A percentile compares a stretch with the other conserved stretches of the same genome.
Conservation (phyloP, 1,140 invertebrate genomes). For the Dendroctonus ponderosae region DNA sequence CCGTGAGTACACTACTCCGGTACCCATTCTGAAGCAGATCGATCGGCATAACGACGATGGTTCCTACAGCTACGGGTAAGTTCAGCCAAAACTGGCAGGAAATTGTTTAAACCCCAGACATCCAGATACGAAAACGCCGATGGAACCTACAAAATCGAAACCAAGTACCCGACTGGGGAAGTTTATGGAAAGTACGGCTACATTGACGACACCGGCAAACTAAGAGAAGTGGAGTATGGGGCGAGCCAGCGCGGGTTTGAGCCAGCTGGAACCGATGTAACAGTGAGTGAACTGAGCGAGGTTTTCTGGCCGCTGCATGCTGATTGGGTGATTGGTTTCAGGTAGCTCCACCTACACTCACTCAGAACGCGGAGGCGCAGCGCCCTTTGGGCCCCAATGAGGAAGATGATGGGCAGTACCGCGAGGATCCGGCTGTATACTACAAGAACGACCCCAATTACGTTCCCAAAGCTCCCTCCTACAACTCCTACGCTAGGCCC, state of each 20-base stretch:
- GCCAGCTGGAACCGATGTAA: slow-evolving; percentile 64
- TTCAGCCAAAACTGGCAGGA: neutral
- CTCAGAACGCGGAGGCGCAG: slow-evolving; percentile 52
- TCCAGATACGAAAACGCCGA: slow-evolving; percentile 76
- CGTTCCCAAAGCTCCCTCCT: slow-evolving; percentile 12
- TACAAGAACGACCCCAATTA: slow-evolving; percentile 66
- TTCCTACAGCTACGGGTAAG: slow-evolving; percentile 74
- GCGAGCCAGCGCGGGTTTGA: slow-evolving; percentile 73
- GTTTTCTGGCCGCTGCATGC: too few relatives aligned
- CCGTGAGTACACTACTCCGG: slow-evolving; percentile 58
- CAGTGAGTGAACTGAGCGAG: slow-evolving; percentile 11
- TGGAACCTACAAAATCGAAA: slow-evolving; percentile 91
- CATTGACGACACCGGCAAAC: slow-evolving; percentile 71
- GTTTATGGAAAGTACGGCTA: slow-evolving; percentile 82
- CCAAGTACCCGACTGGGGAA: slow-evolving; percentile 77
- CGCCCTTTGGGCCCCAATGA: slow-evolving; percentile 62
- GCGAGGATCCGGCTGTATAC: slow-evolving; percentile 76
- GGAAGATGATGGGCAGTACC: slow-evolving; percentile 78
- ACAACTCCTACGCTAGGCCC: slow-evolving; percentile 12
- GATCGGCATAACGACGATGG: slow-evolving; percentile 80
- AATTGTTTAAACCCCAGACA: too few relatives aligned
- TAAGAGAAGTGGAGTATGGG: slow-evolving; percentile 75
- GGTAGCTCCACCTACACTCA: slow-evolving; percentile 59
- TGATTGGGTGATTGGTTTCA: too few relatives aligned
- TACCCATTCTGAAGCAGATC: slow-evolving; percentile 70